Evolutionary conservation across 2,113 vertebrate species (phyloP).

Genomic region (Sapajus apella): DNA sequence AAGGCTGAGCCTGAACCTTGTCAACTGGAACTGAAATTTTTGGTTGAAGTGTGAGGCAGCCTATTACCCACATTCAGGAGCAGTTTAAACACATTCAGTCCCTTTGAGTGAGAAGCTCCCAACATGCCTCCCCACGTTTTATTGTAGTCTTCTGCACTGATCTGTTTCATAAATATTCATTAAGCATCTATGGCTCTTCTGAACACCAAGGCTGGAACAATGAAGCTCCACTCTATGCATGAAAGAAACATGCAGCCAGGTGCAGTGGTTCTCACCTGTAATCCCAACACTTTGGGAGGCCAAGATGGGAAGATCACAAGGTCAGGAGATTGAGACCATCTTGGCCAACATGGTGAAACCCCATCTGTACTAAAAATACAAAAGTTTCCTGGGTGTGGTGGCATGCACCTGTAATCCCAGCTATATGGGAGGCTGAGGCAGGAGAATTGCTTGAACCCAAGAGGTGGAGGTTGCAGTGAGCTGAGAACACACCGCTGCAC

Average conservation of each 20-base stretch:
- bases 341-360: no score
- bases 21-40: background rate
- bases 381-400: no score
- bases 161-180: background rate
- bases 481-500: no score
- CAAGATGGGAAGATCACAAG: no score
- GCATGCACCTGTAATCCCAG: no score
- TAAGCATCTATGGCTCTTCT: background rate
- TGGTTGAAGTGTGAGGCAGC: background rate
- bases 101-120: background rate
- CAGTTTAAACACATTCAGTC: background rate
- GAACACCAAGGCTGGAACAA: accelerated
- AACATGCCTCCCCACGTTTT: background rate
- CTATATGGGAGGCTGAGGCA: no score
- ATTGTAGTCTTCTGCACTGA: background rate
- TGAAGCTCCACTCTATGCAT: accelerated
- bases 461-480: no score
- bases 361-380: no score
- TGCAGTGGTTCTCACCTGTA: no score
- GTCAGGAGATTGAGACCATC: no score
- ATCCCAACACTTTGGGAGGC: no score
- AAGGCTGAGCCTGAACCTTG: background rate
- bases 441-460: no score
- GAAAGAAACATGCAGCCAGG: background rate
- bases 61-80: background rate